Evolutionary conservation across 1,140 invertebrate genomes (phyloP).

Genomic region (Pectinophora gossypiella): DNA sequence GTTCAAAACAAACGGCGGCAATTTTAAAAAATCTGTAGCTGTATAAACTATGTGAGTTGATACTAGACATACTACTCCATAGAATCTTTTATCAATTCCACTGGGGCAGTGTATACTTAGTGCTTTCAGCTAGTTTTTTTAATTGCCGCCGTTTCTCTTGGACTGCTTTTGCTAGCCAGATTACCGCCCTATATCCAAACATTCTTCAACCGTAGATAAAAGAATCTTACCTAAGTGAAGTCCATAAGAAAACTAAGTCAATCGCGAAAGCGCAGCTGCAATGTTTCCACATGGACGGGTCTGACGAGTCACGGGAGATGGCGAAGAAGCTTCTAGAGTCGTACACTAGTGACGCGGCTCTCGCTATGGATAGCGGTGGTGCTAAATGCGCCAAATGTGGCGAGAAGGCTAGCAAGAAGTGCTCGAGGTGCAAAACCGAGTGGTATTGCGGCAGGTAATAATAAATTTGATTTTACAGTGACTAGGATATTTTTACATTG

Average conservation of each 20-base stretch:
- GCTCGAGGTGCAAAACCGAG: constrained; percentile 75
- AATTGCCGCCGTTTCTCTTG: too few species aligned
- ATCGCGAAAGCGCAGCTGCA: constrained; percentile 57
- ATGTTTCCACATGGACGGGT: constrained; percentile 55
- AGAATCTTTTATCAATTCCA: too few species aligned
- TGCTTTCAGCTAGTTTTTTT: too few species aligned
- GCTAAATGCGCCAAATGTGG: constrained; percentile 69
- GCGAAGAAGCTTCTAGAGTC: constrained; percentile 57
- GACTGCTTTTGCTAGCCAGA: too few species aligned
- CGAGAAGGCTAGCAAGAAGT: constrained; percentile 74
- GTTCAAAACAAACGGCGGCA: too few species aligned
- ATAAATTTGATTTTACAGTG: too few species aligned
- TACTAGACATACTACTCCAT: too few species aligned
- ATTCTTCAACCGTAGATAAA: constrained; percentile 43
- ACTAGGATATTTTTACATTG: too few species aligned
- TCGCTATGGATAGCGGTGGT: constrained; percentile 71
- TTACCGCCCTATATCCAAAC: too few species aligned
- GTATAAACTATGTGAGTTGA: too few species aligned
- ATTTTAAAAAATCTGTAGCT: too few species aligned
- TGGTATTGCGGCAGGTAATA: constrained; percentile 78
- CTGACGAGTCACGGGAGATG: constrained; percentile 42
- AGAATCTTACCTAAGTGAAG: constrained; percentile 54
- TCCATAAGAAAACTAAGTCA: constrained; percentile 55
- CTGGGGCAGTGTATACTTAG: too few species aligned
- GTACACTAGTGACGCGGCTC: constrained; percentile 75